Base-by-base conservation (phyloP, 2,113 vertebrate genomes). In the Lipophrys pholis region DNA sequence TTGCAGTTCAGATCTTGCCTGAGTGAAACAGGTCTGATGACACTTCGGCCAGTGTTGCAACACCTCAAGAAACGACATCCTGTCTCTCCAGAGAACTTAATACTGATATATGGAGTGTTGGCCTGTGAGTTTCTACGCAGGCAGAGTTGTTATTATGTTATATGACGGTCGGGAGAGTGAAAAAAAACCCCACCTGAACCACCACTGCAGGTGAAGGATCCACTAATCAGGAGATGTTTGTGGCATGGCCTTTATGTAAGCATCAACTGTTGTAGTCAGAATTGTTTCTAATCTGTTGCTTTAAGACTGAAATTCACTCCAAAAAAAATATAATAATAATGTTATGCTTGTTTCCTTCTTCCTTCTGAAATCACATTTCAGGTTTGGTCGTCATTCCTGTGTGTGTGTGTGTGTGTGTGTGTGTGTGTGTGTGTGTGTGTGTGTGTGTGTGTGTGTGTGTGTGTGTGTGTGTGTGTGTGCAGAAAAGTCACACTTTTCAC, bases 301-400 rank as follows among this genome's bases (percentile, higher is more conserved):
- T 30, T 30, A 30, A 30, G 21, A 30, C 21, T 30, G 21, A 30
- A 30, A n/a, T n/a, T n/a, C n/a, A n/a, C n/a, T n/a, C n/a, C n/a
- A n/a, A n/a, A n/a, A n/a, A n/a, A n/a, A n/a, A n/a, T n/a, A n/a
- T n/a, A n/a, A n/a, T n/a, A n/a, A n/a, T n/a, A n/a, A n/a, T n/a
- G n/a, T n/a, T n/a, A n/a, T n/a, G n/a, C n/a, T n/a, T n/a, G n/a
- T 72, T 84, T 80, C 78, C 78, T 79, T 62, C 70, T 82, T 81
- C 76, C 78, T 80, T 41, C 7, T 75, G 12, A 73, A 81, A 69
- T 64, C 15, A 51, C 48, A 64, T 82, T 87, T 87, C 87, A 77
- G 80, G 87, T 90, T 86, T 80, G 67, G 76, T 30, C 21, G 21
- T 4, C 86, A 49, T 36, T 71, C 60, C 42, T 43, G 42, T 43